phyloP scores from a whole-genome alignment of 35 echinoderm and acorn worm species.

The Apostichopus parvimensis region DNA sequence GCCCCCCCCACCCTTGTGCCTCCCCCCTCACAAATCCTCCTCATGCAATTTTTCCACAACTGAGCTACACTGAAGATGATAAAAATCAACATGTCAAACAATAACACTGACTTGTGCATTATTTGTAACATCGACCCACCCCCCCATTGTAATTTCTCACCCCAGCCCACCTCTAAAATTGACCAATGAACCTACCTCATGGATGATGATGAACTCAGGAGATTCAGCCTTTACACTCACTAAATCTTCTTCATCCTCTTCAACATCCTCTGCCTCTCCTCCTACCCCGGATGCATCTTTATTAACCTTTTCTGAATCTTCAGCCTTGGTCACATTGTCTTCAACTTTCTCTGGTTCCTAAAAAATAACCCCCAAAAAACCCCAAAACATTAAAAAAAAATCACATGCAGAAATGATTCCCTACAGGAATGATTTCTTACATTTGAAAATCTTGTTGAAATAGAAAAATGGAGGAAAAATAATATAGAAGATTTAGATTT shows the following conservation, averaged over 20 bases:
- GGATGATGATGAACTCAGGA: constrained; percentile 83
- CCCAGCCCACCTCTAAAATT: not conserved
- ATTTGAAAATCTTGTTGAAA: no score
- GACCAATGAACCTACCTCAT: constrained; percentile 55
- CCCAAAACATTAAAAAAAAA: no score
- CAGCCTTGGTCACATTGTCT: not conserved
- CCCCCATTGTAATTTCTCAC: not conserved
- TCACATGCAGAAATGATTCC: no score
- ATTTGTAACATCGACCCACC: not conserved
- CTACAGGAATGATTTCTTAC: no score
- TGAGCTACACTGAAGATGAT: no score
- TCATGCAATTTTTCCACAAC: not conserved
- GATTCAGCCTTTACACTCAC: constrained; percentile 59
- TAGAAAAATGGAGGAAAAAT: no score
- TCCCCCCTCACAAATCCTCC: not conserved
- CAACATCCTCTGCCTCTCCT: constrained; percentile 30
- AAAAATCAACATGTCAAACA: not conserved
- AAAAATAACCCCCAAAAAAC: not conserved
- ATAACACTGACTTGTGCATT: not conserved
- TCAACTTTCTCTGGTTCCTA: not conserved
- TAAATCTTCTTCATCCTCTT: constrained; percentile 48
- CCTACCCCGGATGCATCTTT: not conserved
- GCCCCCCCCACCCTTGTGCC: not conserved
- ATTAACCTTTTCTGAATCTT: not conserved
- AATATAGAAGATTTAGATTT: no score